Evolutionary conservation across 1,140 invertebrate genomes (phyloP), one percentile per base, ranked within the genome.

Genomic region (Teleogryllus occipitalis): DNA sequence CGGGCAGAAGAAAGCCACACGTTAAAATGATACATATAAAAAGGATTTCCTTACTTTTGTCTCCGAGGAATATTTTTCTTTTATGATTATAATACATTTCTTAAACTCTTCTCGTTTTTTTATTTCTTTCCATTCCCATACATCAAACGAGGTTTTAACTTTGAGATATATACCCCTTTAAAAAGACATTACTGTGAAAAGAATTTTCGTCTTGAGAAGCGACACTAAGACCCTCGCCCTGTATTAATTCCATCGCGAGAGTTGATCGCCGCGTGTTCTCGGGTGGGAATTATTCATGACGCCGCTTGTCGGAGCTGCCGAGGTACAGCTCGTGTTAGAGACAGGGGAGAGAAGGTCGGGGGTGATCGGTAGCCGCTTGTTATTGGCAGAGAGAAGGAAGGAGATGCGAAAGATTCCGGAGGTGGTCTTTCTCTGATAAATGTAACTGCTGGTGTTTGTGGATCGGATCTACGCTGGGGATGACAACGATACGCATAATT

Each of bases 1-100:
- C 27, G 27, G 27, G 27, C 27, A 39, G 27, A 65, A 18, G 54
- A 65, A 65, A 65, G 54, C 54, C 54, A 65, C 54, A 65, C 54
- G 54, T 65, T 65, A 65, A 65, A 65, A 65, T 65, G 54, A 65
- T 65, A 65, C 54, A 65, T 65, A 65, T 65, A 65, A 65, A 65
- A 65, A 65, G 54, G 54, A 65, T 65, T 18, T 65, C 54, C 54
- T 65, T 65, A 65, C 54, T 65, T 65, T 65, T 65, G 54, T 65
- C 54, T 65, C 54, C 10, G 18, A 65, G 18, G 54, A 65, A 65
- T 65, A 65, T 65, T 65, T 65, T 65, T 65, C 54, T 65, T 65
- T 2, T 65, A 65, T 65, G 54, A 65, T 65, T 65, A 65, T 65
- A 65, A 65, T 65, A 65, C 54, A 65, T 65, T 65, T 65, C 54